Percentiles rank a stretch among this genome's conserved stretches.
Conservation (phyloP, 1,140 invertebrate genomes). For the Magallana angulata region DNA sequence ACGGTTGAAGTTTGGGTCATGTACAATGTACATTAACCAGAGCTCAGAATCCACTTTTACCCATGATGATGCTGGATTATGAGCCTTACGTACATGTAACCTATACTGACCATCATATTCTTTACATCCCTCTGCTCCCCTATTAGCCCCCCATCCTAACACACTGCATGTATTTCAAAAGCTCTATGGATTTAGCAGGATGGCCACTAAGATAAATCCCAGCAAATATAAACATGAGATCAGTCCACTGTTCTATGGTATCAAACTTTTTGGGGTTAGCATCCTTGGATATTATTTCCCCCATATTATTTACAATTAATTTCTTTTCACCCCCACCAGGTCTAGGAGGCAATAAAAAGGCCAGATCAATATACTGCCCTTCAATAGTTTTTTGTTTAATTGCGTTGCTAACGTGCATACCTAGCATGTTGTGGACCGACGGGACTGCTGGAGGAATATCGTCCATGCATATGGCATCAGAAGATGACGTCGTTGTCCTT, state of each 20-base stretch:
- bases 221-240: background rate
- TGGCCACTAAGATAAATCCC: background rate
- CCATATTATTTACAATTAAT: background rate
- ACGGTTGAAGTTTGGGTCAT: background rate
- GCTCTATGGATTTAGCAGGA: background rate
- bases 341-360: background rate
- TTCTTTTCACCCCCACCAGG: background rate
- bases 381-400: too few relatives aligned
- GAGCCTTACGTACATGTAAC: background rate
- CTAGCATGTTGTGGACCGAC: too few relatives aligned
- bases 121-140: background rate
- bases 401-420: too few relatives aligned
- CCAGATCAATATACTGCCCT: background rate
- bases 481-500: too few relatives aligned
- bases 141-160: background rate
- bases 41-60: background rate
- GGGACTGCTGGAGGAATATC: too few relatives aligned
- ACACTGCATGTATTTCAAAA: background rate
- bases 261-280: background rate
- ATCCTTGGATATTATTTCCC: background rate
- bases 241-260: background rate
- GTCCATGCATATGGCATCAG: too few relatives aligned
- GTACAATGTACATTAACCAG: background rate
- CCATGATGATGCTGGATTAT: background rate
- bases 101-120: background rate